phyloP scores from a whole-genome alignment of 2,888 invertebrate species.

The Eupithecia centaureata region DNA sequence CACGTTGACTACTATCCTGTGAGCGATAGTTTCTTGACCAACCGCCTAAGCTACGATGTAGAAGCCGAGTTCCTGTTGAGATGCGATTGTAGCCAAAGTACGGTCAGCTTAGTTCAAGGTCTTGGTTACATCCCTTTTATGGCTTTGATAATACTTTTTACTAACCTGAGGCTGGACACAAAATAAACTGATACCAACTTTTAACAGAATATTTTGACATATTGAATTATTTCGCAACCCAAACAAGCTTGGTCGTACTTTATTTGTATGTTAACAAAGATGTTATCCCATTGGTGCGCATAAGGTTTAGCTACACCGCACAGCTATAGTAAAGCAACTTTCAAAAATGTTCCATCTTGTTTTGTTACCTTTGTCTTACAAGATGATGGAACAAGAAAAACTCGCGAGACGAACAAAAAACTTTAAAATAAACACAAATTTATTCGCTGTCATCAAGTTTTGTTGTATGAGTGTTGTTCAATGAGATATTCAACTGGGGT shows the following conservation, averaged over 20 bases:
- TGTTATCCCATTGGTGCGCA: not conserved
- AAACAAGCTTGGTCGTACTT: not conserved
- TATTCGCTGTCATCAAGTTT: not conserved
- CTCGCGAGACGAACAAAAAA: not conserved
- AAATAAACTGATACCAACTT: not conserved
- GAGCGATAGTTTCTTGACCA: not conserved
- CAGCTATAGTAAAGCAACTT: not conserved
- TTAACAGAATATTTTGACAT: not conserved
- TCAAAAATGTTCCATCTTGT: not conserved
- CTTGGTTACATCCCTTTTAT: not conserved
- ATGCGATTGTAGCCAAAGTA: slow-evolving; percentile 1
- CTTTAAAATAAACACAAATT: not conserved
- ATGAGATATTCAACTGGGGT: slow-evolving; percentile 1
- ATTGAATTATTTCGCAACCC: not conserved
- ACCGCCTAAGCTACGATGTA: not conserved
- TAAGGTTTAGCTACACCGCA: not conserved
- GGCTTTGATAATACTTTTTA: not conserved
- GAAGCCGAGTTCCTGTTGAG: not conserved
- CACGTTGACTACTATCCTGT: not conserved
- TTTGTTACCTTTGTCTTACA: not conserved
- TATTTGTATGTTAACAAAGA: not conserved
- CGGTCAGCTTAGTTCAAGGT: not conserved
- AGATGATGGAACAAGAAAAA: not conserved
- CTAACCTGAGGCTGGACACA: too few relatives aligned
- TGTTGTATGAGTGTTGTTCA: slow-evolving; percentile 1